Conservation (phyloP, 2,888 invertebrate species). For the Temnothorax rugatulus region DNA sequence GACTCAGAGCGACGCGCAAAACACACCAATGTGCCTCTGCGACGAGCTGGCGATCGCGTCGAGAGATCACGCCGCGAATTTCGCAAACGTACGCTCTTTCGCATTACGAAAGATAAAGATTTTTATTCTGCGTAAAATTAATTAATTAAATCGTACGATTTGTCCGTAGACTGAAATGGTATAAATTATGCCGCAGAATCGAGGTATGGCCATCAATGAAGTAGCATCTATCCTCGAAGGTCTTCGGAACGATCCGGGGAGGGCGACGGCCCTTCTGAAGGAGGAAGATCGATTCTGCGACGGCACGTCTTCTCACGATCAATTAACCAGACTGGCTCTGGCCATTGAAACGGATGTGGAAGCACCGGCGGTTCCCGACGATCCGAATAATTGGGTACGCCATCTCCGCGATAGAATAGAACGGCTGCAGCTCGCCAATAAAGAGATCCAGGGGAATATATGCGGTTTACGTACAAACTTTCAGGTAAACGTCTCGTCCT, state of each 20-base stretch:
- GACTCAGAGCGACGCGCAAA: conserved; percentile 69
- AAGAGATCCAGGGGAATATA: conserved; percentile 79
- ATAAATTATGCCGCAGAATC: conserved; percentile 46
- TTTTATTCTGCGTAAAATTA: not conserved
- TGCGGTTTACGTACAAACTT: conserved; percentile 77
- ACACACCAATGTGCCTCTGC: conserved; percentile 61
- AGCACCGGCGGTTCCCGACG: conserved; percentile 47
- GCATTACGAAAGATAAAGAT: not conserved
- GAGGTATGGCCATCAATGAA: conserved; percentile 70
- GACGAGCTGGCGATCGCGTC: conserved; percentile 67
- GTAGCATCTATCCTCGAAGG: conserved; percentile 76
- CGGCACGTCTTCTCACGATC: conserved; percentile 76
- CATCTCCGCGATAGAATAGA: conserved; percentile 79
- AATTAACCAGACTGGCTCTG: conserved; percentile 79
- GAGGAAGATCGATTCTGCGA: conserved; percentile 78
- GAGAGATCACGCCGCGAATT: conserved; percentile 36
- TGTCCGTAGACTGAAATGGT: not conserved
- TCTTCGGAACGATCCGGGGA: conserved; percentile 71
- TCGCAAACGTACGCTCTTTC: conserved; percentile 53
- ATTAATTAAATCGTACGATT: not conserved
- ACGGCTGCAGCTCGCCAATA: conserved; percentile 76
- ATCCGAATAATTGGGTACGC: conserved; percentile 72
- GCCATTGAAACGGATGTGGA: conserved; percentile 78
- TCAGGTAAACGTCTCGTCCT: conserved; percentile 70
- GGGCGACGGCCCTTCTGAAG: conserved; percentile 67